Base-by-base conservation (phyloP, 2,888 invertebrate genomes). In the Cryptus armator region DNA sequence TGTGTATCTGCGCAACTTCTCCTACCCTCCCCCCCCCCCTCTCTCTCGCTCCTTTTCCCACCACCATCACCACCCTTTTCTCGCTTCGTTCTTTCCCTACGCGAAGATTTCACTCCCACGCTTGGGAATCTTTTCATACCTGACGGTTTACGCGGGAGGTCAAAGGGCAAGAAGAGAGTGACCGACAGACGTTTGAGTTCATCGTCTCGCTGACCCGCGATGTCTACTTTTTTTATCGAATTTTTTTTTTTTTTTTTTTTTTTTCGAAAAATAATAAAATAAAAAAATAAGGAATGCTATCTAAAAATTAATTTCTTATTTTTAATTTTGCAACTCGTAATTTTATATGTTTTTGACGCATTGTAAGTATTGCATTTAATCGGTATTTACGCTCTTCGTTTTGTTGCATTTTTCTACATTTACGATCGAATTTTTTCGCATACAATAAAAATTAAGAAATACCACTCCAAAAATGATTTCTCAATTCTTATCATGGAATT, bases 21-120 rank as follows among this genome's bases (percentile, higher is more conserved):
- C 72, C 72, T 53, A 51, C 62, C 19, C 46, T 24, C 3, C 2
- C 24, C 24, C 24, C 24, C 24, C 24, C 24, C 24, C 24, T 24
- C 24, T 19, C 19, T 29, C 51, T 70, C 72, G 14, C 14, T 2
- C 44, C 24, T 14, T 16, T 16, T 74, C 75, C 62, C 64, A 32
- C 67, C 32, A 6, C 62, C 75, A 44, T 5, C 32, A 43, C 32
- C 53, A 64, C 43, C 56, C 79, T 62, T 44, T 62, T 59, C 56
- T 48, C 43, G 48, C 68, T 48, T 53, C 46, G 46, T 67, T 29
- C 46, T n/a, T 59, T 12, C 16, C 32, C 29, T 64, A n/a, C 19
- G 53, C 51, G 66, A 48, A 64, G 81, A 9, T 37, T 37, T 84
- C 66, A 72, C 74, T 76, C 66, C 74, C 71, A 82, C 62, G 43